Base-by-base conservation (phyloP, 2,797 vertebrate genomes). In the Kryptopterus vitreolus region DNA sequence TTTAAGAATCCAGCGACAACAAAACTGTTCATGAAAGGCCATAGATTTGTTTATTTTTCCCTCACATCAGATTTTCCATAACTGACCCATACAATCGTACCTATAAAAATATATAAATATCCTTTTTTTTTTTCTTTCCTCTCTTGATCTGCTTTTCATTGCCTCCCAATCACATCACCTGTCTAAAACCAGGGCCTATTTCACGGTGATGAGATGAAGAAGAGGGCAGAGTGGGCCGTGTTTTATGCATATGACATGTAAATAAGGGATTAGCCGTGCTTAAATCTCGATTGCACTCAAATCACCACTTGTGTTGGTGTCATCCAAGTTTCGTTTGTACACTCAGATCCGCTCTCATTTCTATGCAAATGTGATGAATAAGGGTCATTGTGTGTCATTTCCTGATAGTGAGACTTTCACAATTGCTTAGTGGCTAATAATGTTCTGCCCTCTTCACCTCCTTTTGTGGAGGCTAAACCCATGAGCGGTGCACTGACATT, bases 241-340 rank as follows among this genome's bases (percentile, higher is more conserved):
- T 16, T 73, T 24, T 38, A 57, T 57, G 53, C 52, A 38, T 73
- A 38, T 58, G 57, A n/a, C 22, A 74, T 18, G 71, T 58, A 57
- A 58, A 74, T 57, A 58, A n/a, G 26, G 48, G 20, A 22, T 53
- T 53, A 33, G 48, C 22, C 58, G 31, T 6, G 15, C 20, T 74
- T 26, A 73, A 57, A 73, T 70, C 46, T 71, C 18, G 16, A 74
- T 58, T 74, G 31, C 1, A 1, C 31, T 74, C 33, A 38, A 74
- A 57, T 58, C 1, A 43, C 22, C 33, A 74, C 31, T 24, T 74
- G 12, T 57, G 15, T 16, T 38, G 11, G 13, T 57, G 31, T 38
- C 31, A 57, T 74, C 9, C 3, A 6, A 43, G 20, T 38, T 74
- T 74, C 3, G 20, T 57, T 73, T 57, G 33, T 16, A n/a, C 31